A percentile compares a stretch with the other conserved stretches of the same genome.
phyloP scores from a whole-genome alignment of 2,113 vertebrate genomes.

The Pholis gunnellus region DNA sequence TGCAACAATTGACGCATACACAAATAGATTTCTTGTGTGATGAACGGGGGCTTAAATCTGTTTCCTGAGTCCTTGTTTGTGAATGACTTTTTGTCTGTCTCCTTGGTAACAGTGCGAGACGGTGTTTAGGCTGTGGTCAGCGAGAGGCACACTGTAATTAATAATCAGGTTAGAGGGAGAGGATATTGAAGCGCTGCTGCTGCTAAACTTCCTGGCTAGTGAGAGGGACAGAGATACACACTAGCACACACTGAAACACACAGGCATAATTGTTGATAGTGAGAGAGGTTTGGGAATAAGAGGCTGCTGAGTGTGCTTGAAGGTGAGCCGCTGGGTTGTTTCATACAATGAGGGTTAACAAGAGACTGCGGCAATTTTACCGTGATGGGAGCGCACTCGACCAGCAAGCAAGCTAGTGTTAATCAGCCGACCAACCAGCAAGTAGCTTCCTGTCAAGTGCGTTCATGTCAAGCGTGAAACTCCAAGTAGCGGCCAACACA shows the following conservation, averaged over 20 bases:
- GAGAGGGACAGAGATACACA: conserved; percentile 53
- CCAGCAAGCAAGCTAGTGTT: conserved; percentile 47
- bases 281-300: conserved; percentile 66
- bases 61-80: conserved; percentile 53
- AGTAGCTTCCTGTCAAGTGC: conserved; percentile 52
- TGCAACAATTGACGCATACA: not conserved
- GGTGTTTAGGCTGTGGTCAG: conserved; percentile 67
- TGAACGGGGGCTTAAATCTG: conserved; percentile 10
- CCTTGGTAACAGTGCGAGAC: conserved; percentile 70
- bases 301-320: conserved; percentile 75
- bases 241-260: conserved; percentile 8
- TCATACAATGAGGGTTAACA: conserved; percentile 81
- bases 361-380: conserved; percentile 74
- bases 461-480: conserved; percentile 11
- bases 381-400: conserved; percentile 58
- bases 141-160: conserved; percentile 71
- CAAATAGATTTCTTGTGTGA: too few species aligned
- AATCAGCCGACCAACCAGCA: conserved; percentile 68
- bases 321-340: conserved; percentile 73
- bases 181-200: conserved; percentile 61
- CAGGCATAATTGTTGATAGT: conserved; percentile 54
- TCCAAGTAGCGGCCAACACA: conserved; percentile 21
- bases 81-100: conserved; percentile 64
- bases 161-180: conserved; percentile 76
- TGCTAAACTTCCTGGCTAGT: conserved; percentile 52